Conservation (phyloP, 2,113 vertebrate genomes). For the Cacatua alba region DNA sequence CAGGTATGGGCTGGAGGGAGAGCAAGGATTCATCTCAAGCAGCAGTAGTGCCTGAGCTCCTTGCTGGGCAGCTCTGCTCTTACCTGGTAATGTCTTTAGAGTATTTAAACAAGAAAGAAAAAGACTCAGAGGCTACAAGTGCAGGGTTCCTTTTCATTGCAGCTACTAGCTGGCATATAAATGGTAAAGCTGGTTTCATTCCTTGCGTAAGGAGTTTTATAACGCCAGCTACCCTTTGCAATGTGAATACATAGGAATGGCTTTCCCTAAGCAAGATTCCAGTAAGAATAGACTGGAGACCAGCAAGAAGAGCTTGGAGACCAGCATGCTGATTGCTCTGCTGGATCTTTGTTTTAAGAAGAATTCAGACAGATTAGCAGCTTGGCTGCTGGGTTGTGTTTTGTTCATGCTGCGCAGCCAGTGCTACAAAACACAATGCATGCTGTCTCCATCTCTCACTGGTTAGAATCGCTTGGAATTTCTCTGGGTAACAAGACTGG, state of each 20-base stretch:
- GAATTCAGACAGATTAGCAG: not conserved
- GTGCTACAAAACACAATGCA: not conserved
- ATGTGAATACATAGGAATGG: not conserved
- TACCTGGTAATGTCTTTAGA: not conserved
- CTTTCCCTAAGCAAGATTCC: not conserved
- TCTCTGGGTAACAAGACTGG: not conserved
- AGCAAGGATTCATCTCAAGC: not conserved
- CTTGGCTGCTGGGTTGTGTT: not conserved
- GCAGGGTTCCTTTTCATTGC: not conserved
- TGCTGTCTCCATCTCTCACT: not conserved
- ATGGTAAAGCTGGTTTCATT: not conserved
- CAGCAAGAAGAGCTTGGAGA: not conserved
- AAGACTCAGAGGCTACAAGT: not conserved
- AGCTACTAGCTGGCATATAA: not conserved
- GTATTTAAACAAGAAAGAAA: not conserved
- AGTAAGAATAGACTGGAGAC: not conserved
- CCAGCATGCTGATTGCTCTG: not conserved
- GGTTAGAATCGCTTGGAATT: not conserved
- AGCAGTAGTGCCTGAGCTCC: not conserved
- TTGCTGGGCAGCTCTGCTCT: not conserved
- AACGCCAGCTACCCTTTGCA: not conserved
- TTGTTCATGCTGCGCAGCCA: not conserved
- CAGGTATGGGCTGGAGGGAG: not conserved
- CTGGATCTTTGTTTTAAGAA: not conserved
- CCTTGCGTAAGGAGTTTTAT: not conserved